Evolutionary conservation across 2,113 vertebrate species (phyloP), one percentile per base, ranked within the genome.

Genomic region (Phoxinus phoxinus): DNA sequence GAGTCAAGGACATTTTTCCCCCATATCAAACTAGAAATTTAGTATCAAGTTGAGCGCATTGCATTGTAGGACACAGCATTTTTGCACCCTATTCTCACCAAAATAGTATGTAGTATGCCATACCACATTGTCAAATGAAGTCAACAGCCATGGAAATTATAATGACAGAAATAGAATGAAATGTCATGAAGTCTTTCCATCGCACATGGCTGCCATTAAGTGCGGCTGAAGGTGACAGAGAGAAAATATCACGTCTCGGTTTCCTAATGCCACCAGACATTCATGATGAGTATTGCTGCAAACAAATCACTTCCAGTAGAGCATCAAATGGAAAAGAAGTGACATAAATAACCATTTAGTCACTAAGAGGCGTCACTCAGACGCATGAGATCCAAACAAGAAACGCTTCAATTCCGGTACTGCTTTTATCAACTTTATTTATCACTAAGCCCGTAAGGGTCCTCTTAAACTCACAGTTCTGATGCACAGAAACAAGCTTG

Each of bases 151-250:
- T 11, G 8, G 30, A 37, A 69, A 69, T 69, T 10, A 69, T 35
- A 21, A 35, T 69, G 30, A 35, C 3, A 67, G 63, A 32, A 67
- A 67, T 25, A 59, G 27, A 32, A 67, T 3, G 17, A 27, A 17
- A 65, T 89, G 78, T 88, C 89, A 90, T 85, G 82, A 69, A 71
- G 17, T 25, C 69, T 89, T 91, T 91, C 90, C 74, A 88, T 93
- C 89, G 89, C 93, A 93, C 71, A 90, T 93, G 92, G 88, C 86
- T 82, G 88, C 76, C 77, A 91, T 92, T 93, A 91, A 80, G 81
- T 69, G 78, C 86, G 82, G 58, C 30, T 89, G 88, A 83, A 85
- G 58, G 71, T 13, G 67, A 73, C 85, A 69, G 44, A 46, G 44
- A 35, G 78, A 77, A 58, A 37, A 81, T 58, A 86, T 81, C 67